These are phyloP conservation scores for Gryllus longicercus DNA, from an alignment of 2,888 invertebrate genomes.

Conservation along the genomic window DNA sequence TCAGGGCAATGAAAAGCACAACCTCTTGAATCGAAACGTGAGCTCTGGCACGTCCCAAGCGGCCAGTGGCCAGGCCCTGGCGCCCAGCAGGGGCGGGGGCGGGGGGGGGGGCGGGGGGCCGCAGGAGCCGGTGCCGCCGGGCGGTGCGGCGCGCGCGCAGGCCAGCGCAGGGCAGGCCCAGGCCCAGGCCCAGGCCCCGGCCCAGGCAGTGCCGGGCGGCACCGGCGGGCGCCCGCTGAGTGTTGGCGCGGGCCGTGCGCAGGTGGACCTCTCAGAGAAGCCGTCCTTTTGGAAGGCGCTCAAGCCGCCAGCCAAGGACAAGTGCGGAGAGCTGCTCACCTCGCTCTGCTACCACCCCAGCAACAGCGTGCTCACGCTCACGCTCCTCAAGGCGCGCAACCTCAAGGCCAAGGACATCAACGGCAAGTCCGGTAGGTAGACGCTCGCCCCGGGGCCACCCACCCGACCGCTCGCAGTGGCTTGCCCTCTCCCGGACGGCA, in stretches of 20 bases:
- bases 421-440: constrained; percentile 77
- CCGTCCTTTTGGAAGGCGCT: constrained; percentile 93
- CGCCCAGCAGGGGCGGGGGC: not conserved
- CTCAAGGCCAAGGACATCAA: constrained; percentile 95
- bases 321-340: constrained; percentile 86
- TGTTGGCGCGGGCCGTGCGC: not conserved
- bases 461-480: too few relatives aligned
- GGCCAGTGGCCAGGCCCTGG: not conserved
- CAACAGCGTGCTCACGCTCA: constrained; percentile 86
- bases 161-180: not conserved
- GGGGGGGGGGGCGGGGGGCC: not conserved
- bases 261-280: constrained; percentile 89
- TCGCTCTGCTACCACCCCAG: constrained; percentile 95
- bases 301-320: constrained; percentile 88
- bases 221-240: not conserved
- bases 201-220: not conserved
- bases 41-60: too few relatives aligned
- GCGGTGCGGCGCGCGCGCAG: not conserved
- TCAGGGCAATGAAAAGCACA: too few relatives aligned
- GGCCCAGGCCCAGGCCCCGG: not conserved
- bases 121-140: not conserved
- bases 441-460: too few relatives aligned
- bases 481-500: too few relatives aligned
- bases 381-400: constrained; percentile 88
- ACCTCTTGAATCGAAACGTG: too few relatives aligned